phyloP scores from a whole-genome alignment of 2,888 invertebrate genomes.

The Diabrotica balteata region DNA sequence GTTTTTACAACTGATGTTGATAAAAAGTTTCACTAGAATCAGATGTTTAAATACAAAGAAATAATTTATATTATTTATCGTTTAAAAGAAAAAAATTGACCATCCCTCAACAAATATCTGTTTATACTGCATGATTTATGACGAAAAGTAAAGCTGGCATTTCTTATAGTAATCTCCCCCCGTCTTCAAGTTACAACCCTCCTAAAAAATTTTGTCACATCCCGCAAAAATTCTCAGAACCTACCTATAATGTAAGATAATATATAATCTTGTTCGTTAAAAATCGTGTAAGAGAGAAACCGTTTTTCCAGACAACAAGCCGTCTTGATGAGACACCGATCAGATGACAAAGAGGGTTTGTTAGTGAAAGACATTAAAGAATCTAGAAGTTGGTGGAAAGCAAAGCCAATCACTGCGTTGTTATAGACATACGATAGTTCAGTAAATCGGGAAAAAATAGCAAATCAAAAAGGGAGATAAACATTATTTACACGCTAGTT shows the following conservation, averaged over 20 bases:
- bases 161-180: no score
- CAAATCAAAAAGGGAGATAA: not conserved
- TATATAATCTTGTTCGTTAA: constrained; percentile 8
- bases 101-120: no score
- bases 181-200: no score
- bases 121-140: no score
- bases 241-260: not conserved
- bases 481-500: no score
- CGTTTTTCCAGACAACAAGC: constrained; percentile 7
- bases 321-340: constrained; percentile 4
- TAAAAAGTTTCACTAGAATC: no score
- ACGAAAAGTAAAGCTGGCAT: no score
- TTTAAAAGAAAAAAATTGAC: no score
- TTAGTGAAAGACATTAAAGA: constrained; percentile 19
- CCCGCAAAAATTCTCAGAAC: not conserved
- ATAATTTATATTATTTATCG: no score
- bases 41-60: no score
- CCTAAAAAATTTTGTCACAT: not conserved
- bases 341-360: constrained; percentile 17
- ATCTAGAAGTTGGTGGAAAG: constrained; percentile 8
- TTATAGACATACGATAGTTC: constrained; percentile 8
- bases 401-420: constrained; percentile 7
- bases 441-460: not conserved
- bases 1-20: no score
- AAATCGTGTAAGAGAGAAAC: not conserved